These are phyloP conservation scores for Actinia tenebrosa DNA, from an alignment of 64 coral and sea anemone species.

Conservation along the genomic window DNA sequence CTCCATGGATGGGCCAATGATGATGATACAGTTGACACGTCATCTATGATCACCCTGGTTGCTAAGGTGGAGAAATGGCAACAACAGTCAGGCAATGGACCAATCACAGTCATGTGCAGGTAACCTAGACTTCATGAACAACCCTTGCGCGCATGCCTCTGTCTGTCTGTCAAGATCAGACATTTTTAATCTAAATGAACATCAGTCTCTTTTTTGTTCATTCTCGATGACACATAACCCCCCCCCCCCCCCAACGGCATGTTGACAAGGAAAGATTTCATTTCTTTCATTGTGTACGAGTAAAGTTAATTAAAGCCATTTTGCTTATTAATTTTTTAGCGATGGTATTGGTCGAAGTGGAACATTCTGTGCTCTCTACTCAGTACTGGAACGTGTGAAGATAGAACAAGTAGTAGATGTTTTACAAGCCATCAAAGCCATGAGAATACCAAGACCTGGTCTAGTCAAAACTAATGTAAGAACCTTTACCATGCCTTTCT, in stretches of 20 bases:
- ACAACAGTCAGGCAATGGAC: conserved; percentile 93
- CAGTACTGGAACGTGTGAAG: conserved; percentile 75
- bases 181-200: too few species aligned
- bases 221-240: too few species aligned
- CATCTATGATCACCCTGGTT: conserved; percentile 70
- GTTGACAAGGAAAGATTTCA: too few species aligned
- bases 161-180: too few species aligned
- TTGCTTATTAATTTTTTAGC: neutral
- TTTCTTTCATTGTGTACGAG: too few species aligned
- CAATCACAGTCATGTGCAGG: conserved; percentile 94
- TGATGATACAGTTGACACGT: conserved; percentile 28
- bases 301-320: neutral
- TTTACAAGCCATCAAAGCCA: conserved; percentile 82
- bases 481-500: neutral
- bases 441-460: conserved; percentile 83
- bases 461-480: conserved; percentile 69
- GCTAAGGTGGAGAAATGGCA: conserved; percentile 93
- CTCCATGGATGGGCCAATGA: conserved; percentile 67
- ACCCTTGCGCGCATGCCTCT: too few species aligned
- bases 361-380: conserved; percentile 85
- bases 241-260: too few species aligned
- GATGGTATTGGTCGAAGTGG: conserved; percentile 84
- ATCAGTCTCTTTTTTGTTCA: too few species aligned
- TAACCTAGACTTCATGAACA: neutral
- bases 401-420: conserved; percentile 89